Evolutionary conservation across 2,113 vertebrate species (phyloP).

Genomic region (Hippocampus comes): DNA sequence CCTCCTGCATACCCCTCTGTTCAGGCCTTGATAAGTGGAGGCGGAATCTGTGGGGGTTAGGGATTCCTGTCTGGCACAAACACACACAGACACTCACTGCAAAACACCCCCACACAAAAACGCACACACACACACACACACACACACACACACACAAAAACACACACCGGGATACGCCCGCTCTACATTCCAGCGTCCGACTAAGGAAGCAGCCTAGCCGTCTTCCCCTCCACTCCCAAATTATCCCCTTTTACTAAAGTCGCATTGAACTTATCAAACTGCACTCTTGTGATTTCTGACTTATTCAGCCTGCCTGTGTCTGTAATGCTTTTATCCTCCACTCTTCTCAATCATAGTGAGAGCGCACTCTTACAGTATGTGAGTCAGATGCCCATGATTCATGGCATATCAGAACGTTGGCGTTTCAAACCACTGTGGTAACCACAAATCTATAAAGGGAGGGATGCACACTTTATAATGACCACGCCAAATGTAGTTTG

Average conservation of each 20-base stretch:
- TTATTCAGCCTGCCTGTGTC: slow-evolving; percentile 41
- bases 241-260: slow-evolving; percentile 68
- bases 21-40: slow-evolving; percentile 73
- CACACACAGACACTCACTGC: slow-evolving; percentile 61
- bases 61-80: slow-evolving; percentile 74
- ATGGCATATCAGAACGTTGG: neutral
- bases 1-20: slow-evolving; percentile 48
- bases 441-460: neutral
- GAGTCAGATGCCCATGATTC: neutral
- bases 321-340: slow-evolving; percentile 3
- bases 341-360: slow-evolving; percentile 5
- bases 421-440: neutral
- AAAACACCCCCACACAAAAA: slow-evolving; percentile 62
- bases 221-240: slow-evolving; percentile 72
- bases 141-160: slow-evolving; percentile 55
- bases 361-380: neutral
- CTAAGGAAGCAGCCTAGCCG: slow-evolving; percentile 72
- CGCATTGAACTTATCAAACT: slow-evolving; percentile 59
- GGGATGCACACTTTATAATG: neutral
- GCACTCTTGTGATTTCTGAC: slow-evolving; percentile 40
- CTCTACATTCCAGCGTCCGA: slow-evolving; percentile 75
- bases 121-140: slow-evolving; percentile 49
- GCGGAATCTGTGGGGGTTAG: slow-evolving; percentile 74
- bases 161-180: slow-evolving; percentile 73
- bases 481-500: neutral